A percentile compares a stretch with the other conserved stretches of the same genome.
Conservation (phyloP, 2,888 invertebrate genomes). For the Agonopterix arenella region DNA sequence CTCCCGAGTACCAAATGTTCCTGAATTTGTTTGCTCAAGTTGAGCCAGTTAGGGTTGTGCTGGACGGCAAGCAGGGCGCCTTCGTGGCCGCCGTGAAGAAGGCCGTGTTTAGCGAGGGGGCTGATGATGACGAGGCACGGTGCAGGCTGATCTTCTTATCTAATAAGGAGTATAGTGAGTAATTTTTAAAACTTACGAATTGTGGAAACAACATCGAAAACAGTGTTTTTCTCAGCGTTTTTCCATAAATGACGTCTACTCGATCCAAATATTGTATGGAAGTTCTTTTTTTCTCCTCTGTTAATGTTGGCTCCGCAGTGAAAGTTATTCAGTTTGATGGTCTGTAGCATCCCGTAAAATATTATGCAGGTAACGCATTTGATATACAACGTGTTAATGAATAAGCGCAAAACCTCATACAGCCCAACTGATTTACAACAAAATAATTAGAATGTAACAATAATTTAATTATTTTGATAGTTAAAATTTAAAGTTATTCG, state of each 20-base stretch:
- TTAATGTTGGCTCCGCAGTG: no score
- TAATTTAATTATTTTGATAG: no score
- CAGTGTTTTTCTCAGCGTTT: neutral
- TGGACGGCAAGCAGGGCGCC: slow-evolving; percentile 71
- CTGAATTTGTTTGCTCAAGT: slow-evolving; percentile 77
- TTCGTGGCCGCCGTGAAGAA: slow-evolving; percentile 67
- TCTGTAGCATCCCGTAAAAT: no score
- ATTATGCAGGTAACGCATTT: no score
- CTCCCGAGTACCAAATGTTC: slow-evolving; percentile 78
- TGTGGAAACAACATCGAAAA: neutral
- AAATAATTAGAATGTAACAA: no score
- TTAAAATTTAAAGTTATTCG: no score
- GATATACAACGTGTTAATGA: no score
- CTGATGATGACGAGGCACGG: slow-evolving; percentile 35
- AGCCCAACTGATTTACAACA: no score
- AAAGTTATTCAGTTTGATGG: no score
- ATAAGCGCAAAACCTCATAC: no score
- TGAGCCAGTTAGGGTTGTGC: slow-evolving; percentile 72
- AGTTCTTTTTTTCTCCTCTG: no score
- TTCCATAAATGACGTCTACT: neutral
- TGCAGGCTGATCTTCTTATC: slow-evolving; percentile 76
- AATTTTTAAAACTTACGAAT: neutral
- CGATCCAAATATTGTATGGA: no score
- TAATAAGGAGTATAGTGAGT: slow-evolving; percentile 77
- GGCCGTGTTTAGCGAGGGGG: slow-evolving; percentile 43